These are phyloP conservation scores for Hoplostethus atlanticus DNA, from an alignment of 2,797 vertebrate species.

Conservation along the genomic window DNA sequence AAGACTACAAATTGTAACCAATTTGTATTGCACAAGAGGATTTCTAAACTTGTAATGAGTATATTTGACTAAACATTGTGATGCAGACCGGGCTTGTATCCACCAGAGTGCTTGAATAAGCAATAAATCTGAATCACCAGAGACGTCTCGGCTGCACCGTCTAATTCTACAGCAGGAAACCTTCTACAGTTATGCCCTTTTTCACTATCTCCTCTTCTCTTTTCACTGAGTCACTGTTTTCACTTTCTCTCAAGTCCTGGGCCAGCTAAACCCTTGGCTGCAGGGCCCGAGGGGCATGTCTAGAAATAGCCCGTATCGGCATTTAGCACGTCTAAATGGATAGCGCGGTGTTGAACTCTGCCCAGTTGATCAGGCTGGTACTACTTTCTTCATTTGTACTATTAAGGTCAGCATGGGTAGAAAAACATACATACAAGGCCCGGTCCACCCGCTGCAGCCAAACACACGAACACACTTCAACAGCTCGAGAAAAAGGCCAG, in stretches of 20 bases:
- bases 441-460: background rate
- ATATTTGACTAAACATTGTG: background rate
- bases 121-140: too few relatives aligned
- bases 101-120: background rate
- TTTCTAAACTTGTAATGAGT: too few relatives aligned
- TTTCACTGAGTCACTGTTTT: background rate
- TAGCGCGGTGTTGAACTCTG: background rate
- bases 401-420: background rate
- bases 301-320: slow-evolving; percentile 55
- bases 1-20: too few relatives aligned
- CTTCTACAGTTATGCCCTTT: background rate
- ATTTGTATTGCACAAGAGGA: too few relatives aligned
- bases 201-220: slow-evolving; percentile 2
- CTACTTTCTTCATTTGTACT: background rate
- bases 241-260: slow-evolving; percentile 3
- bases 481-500: background rate
- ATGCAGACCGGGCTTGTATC: slow-evolving; percentile 13
- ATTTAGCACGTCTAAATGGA: slow-evolving; percentile 46
- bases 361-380: background rate
- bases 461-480: background rate
- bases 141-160: too few relatives aligned
- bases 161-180: too few relatives aligned
- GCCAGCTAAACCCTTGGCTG: slow-evolving; percentile 47
- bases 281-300: slow-evolving; percentile 37
- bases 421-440: background rate